Base-by-base conservation (phyloP, 2,797 vertebrate genomes). In the Mionectes olivaceus region DNA sequence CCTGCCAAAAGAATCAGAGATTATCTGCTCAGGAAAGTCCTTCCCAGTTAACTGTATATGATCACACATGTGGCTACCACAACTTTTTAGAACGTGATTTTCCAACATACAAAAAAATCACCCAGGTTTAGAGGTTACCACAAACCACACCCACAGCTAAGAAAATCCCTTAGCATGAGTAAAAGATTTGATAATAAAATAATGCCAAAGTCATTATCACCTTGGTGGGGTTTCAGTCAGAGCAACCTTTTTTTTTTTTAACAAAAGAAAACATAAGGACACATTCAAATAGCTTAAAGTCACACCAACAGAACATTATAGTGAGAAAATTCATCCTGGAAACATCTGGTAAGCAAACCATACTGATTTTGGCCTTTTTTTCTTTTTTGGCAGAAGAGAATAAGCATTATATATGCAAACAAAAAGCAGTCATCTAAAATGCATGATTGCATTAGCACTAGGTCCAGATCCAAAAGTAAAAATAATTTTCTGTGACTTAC, bases 401-500 rank as follows among this genome's bases (percentile, higher is more conserved):
- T 33, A 78, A 83, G 24, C 6, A 47, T 11, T 32, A 35, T 18
- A 33, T 25, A 77, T 10, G 17, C 82, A 86, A 94, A 91, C 37
- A 93, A 86, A 89, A 91, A 43, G 27, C 41, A 85, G 41, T 7
- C 35, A 35, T 21, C 44, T 74, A 70, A 87, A 95, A 82, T 11
- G 15, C 43, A 82, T 57, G 49, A 80, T 24, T 74, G 52, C 57
- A 80, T 39, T 10, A 92, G 33, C 30, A 74, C n/a, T 59, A 70
- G 57, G 78, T 91, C 56, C 83, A 77, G 44, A 91, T 64, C 74
- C 60, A 73, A 89, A 83, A 90, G 44, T 35, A 79, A 75, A 94
- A 91, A 83, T 37, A 68, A 63, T 95, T 93, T 79, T 87, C 90
- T 95, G 81, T 59, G 81, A 97, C 99, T 98, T 99, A 99, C 99